Conservation (phyloP, 2,888 invertebrate genomes). For the Choristoneura rosaceana region DNA sequence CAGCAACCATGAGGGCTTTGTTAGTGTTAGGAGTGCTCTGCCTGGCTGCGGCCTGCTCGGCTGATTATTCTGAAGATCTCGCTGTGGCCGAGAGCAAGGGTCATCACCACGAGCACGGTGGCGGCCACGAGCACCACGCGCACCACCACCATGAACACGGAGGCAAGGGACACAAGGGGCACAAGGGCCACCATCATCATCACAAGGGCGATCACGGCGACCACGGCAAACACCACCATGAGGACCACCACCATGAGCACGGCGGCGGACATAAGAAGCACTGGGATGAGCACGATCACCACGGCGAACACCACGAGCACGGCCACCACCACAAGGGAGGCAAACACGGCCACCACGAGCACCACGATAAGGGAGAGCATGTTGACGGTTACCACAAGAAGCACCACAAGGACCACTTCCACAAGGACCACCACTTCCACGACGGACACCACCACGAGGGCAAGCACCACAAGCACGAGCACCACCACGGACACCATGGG, state of each 20-base stretch:
- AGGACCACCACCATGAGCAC: constrained; percentile 89
- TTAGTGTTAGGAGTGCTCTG: constrained; percentile 69
- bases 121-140: constrained; percentile 88
- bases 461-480: constrained; percentile 92
- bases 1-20: constrained; percentile 67
- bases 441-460: constrained; percentile 94
- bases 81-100: constrained; percentile 82
- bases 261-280: constrained; percentile 92
- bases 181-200: constrained; percentile 90
- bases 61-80: constrained; percentile 65
- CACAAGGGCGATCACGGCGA: constrained; percentile 91
- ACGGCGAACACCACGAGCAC: constrained; percentile 91
- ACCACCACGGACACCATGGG: constrained; percentile 90
- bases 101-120: constrained; percentile 85
- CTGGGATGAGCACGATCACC: constrained; percentile 90
- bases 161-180: constrained; percentile 91
- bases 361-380: constrained; percentile 93
- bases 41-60: constrained; percentile 69
- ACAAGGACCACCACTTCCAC: constrained; percentile 95
- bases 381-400: constrained; percentile 93
- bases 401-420: constrained; percentile 94
- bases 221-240: constrained; percentile 91
- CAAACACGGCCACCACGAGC: constrained; percentile 92
- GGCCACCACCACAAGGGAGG: constrained; percentile 92
- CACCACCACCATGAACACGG: constrained; percentile 90